Conservation (phyloP, 2,888 invertebrate species). For the Cerastis rubricosa region DNA sequence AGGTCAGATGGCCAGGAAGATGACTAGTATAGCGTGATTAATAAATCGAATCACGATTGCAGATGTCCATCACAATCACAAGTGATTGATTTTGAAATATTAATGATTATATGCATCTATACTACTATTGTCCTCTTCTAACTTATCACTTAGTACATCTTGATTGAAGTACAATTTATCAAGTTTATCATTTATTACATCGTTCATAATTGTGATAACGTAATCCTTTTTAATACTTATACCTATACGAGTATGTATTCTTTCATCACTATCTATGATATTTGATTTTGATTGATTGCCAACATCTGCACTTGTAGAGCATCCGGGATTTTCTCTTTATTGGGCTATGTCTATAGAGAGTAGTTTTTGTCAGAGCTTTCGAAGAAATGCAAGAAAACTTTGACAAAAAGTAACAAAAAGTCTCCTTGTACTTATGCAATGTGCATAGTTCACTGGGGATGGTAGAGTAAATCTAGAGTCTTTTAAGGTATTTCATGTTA, state of each 20-base stretch:
- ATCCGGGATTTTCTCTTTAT: constrained; percentile 32
- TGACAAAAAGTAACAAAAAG: constrained; percentile 3
- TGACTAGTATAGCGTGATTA: constrained; percentile 36
- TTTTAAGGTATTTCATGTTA: constrained; percentile 1
- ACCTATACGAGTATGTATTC: constrained; percentile 33
- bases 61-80: constrained; percentile 13
- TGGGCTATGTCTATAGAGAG: constrained; percentile 2
- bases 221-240: constrained; percentile 41
- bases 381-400: constrained; percentile 25
- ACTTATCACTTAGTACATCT: constrained; percentile 16
- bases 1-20: constrained; percentile 30
- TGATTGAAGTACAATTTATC: constrained; percentile 22
- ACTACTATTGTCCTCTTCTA: constrained; percentile 13
- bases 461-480: not conserved
- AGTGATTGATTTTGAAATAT: constrained; percentile 35
- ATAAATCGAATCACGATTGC: constrained; percentile 39
- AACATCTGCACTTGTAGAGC: constrained; percentile 31
- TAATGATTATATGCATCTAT: no score
- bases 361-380: constrained; percentile 24
- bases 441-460: not conserved
- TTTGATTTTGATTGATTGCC: constrained; percentile 52
- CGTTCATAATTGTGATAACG: constrained; percentile 39
- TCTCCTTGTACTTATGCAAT: not conserved
- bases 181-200: constrained; percentile 19
- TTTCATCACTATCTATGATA: constrained; percentile 33